phyloP scores from a whole-genome alignment of 2,888 invertebrate genomes.

The Metacarcinus magister region DNA sequence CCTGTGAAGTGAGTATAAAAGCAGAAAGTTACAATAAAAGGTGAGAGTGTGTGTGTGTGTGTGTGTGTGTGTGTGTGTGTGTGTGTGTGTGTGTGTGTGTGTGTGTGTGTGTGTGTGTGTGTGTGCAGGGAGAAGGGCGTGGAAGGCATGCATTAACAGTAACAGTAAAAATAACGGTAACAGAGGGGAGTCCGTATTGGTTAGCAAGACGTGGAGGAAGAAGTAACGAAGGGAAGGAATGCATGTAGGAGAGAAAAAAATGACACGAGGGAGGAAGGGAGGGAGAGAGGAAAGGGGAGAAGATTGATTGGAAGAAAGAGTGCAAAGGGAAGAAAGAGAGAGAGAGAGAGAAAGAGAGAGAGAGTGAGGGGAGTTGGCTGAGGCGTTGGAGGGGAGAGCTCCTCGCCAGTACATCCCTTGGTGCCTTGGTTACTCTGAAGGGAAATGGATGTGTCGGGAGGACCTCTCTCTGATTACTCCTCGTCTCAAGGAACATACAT shows the following conservation, averaged over 20 bases:
- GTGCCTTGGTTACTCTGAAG: neutral
- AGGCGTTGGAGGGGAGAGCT: neutral
- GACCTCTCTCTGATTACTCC: neutral
- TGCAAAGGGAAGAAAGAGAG: neutral
- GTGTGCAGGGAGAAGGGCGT: neutral
- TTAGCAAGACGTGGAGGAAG: neutral
- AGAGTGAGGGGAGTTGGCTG: neutral
- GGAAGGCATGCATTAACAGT: too few relatives aligned
- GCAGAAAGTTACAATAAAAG: too few relatives aligned
- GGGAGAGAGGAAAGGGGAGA: neutral
- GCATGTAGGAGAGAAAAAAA: neutral
- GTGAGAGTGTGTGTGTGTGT: too few relatives aligned
- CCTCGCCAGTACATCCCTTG: neutral
- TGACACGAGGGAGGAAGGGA: neutral
- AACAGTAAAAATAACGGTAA: too few relatives aligned
- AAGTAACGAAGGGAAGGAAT: neutral
- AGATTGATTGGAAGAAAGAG: neutral
- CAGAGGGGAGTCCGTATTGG: neutral
- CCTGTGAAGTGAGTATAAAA: neutral
- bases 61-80: too few relatives aligned
- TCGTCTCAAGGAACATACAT: neutral
- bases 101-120: too few relatives aligned
- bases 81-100: too few relatives aligned
- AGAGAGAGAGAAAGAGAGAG: neutral
- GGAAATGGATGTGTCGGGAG: slow-evolving; percentile 6